A percentile compares a stretch with the other conserved stretches of the same genome.
These are phyloP conservation scores for Amiota mariae DNA, from an alignment of 2,888 invertebrate species.

Conservation along the genomic window DNA sequence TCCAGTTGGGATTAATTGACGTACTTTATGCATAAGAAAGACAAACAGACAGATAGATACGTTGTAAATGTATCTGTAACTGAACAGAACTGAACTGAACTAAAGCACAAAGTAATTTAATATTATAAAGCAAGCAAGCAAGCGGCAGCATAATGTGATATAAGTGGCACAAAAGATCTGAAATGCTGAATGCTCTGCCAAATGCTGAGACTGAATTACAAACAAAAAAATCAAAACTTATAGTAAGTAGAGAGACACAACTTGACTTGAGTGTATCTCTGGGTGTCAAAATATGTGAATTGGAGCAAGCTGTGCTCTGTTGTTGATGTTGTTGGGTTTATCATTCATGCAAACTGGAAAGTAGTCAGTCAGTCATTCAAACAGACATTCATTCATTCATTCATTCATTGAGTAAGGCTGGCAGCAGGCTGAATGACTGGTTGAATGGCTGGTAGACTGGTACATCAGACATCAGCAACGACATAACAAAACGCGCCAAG, in stretches of 20 bases:
- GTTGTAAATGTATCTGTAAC: background rate
- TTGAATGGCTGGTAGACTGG: no score
- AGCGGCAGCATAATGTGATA: background rate
- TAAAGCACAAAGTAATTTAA: conserved; percentile 54
- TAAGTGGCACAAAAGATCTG: no score
- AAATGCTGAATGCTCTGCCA: no score
- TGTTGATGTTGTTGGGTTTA: conserved; percentile 25
- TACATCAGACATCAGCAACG: background rate
- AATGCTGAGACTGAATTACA: no score
- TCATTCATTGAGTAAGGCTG: conserved; percentile 24
- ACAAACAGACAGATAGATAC: background rate
- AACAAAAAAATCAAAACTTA: background rate
- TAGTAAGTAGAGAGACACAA: background rate
- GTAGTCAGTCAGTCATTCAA: conserved; percentile 4
- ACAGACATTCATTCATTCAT: conserved; percentile 14
- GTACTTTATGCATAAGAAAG: conserved; percentile 29
- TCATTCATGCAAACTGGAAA: background rate
- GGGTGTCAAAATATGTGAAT: conserved; percentile 25
- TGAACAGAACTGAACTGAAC: no score
- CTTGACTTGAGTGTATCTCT: conserved; percentile 11
- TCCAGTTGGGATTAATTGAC: conserved; percentile 67
- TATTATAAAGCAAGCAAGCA: conserved; percentile 49
- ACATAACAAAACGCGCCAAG: conserved; percentile 53
- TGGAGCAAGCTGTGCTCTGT: conserved; percentile 13
- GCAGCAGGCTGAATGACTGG: no score